Evolutionary conservation across 1,140 invertebrate genomes (phyloP).

Genomic region (Leptinotarsa lineolata): DNA sequence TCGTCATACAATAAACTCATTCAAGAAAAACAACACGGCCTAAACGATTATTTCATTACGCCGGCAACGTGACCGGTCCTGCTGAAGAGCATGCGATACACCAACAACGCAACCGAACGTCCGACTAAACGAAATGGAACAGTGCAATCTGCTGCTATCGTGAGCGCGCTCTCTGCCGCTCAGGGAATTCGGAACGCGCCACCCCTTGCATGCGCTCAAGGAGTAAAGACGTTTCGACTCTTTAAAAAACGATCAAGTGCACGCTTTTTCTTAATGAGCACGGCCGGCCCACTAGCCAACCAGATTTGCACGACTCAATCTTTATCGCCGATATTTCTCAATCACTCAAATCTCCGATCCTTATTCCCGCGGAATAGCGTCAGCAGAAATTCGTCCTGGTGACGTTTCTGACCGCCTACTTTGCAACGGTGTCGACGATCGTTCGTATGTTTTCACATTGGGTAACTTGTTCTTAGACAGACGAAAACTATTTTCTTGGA

Average conservation of each 20-base stretch:
- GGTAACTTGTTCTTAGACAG: background rate
- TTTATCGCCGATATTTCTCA: slow-evolving; percentile 38
- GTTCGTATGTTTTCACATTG: slow-evolving; percentile 19
- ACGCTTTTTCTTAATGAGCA: slow-evolving; percentile 51
- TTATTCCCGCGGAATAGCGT: slow-evolving; percentile 12
- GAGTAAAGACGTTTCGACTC: slow-evolving; percentile 42
- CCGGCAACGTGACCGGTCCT: slow-evolving; percentile 46
- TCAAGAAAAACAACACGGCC: slow-evolving; percentile 30
- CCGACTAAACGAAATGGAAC: slow-evolving; percentile 35
- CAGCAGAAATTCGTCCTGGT: slow-evolving; percentile 5
- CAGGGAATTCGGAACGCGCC: slow-evolving; percentile 33
- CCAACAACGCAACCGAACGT: slow-evolving; percentile 31
- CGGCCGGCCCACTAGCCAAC: slow-evolving; percentile 51
- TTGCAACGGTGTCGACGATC: background rate
- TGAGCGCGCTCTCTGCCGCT: background rate
- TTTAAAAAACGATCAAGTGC: slow-evolving; percentile 49
- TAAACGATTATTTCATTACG: slow-evolving; percentile 31
- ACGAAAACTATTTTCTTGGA: slow-evolving; percentile 45
- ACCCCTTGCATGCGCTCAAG: slow-evolving; percentile 44
- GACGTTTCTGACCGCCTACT: background rate
- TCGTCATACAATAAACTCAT: slow-evolving; percentile 55
- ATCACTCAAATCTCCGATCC: slow-evolving; percentile 35
- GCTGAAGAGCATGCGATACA: slow-evolving; percentile 29
- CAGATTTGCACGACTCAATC: slow-evolving; percentile 45
- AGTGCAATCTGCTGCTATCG: slow-evolving; percentile 3